Conservation (phyloP, 2,888 invertebrate species). For the Leptopilina myrica region DNA sequence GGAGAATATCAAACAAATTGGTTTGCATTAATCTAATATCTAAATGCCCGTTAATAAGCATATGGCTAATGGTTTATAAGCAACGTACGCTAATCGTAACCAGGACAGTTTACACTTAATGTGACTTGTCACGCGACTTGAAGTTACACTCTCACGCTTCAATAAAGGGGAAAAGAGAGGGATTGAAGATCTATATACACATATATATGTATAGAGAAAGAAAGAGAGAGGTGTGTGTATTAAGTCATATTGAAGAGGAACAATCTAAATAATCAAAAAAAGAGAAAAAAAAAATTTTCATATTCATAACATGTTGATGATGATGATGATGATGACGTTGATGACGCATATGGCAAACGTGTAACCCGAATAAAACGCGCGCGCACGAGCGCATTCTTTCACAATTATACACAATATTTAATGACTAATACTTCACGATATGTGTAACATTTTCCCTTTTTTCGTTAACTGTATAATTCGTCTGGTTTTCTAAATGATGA, state of each 20-base stretch:
- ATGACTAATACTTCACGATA: background rate
- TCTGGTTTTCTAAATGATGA: no score
- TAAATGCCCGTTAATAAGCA: slow-evolving; percentile 63
- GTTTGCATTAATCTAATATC: slow-evolving; percentile 62
- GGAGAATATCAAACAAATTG: slow-evolving; percentile 58
- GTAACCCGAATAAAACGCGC: background rate
- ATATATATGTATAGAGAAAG: background rate
- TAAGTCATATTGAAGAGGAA: slow-evolving; percentile 20
- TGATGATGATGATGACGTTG: background rate
- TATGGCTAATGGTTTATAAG: slow-evolving; percentile 53
- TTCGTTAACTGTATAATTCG: background rate
- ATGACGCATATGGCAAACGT: slow-evolving; percentile 2
- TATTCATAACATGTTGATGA: background rate
- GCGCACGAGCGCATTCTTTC: background rate
- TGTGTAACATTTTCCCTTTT: background rate
- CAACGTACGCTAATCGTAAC: slow-evolving; percentile 56
- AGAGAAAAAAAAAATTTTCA: background rate
- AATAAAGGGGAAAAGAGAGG: background rate
- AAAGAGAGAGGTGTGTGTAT: background rate
- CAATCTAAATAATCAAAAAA: background rate
- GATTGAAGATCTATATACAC: background rate
- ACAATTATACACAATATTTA: slow-evolving; percentile 1
- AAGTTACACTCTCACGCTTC: background rate
- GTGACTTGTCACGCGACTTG: slow-evolving; percentile 62
- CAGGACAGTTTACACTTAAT: slow-evolving; percentile 61